A percentile compares a stretch with the other conserved stretches of the same genome.
These are phyloP conservation scores for Papilio helenus DNA, from an alignment of 1,140 invertebrate species.

Conservation along the genomic window DNA sequence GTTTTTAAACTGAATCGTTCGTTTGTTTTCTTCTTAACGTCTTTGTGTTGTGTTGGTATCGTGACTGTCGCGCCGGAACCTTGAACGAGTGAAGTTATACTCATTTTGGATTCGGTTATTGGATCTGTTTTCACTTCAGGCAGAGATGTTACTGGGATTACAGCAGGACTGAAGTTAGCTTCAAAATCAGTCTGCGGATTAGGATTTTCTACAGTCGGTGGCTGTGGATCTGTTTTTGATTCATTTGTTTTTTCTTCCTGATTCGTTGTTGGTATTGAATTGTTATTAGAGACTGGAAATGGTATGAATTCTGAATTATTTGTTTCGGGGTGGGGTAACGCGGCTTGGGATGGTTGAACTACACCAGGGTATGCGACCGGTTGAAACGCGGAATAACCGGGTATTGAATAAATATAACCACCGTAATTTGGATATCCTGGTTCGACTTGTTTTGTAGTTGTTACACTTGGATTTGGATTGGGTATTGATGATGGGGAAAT, in stretches of 20 bases:
- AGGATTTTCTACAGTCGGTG: constrained; percentile 41
- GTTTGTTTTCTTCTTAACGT: constrained; percentile 63
- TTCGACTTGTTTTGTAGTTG: constrained; percentile 67
- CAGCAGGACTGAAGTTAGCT: constrained; percentile 67
- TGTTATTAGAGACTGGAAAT: constrained; percentile 42
- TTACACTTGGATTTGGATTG: constrained; percentile 74
- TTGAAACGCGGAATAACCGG: constrained; percentile 77
- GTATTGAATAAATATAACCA: constrained; percentile 72
- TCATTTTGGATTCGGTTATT: constrained; percentile 57
- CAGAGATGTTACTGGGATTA: constrained; percentile 53
- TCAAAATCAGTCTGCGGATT: constrained; percentile 69
- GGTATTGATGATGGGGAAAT: constrained; percentile 79
- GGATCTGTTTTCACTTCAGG: constrained; percentile 48
- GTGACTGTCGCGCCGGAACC: constrained; percentile 58
- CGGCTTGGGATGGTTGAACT: constrained; percentile 50
- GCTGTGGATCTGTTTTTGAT: constrained; percentile 34
- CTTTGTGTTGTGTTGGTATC: constrained; percentile 53
- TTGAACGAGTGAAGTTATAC: constrained; percentile 59
- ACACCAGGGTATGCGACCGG: constrained; percentile 66
- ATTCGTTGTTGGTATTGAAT: constrained; percentile 39
- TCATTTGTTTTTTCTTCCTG: constrained; percentile 47
- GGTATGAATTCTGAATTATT: constrained; percentile 43
- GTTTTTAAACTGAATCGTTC: constrained; percentile 79
- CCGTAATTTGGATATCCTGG: constrained; percentile 69
- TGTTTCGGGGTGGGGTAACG: constrained; percentile 43